phyloP scores from a whole-genome alignment of 2,797 vertebrate genomes.

The Crocidura indochinensis region DNA sequence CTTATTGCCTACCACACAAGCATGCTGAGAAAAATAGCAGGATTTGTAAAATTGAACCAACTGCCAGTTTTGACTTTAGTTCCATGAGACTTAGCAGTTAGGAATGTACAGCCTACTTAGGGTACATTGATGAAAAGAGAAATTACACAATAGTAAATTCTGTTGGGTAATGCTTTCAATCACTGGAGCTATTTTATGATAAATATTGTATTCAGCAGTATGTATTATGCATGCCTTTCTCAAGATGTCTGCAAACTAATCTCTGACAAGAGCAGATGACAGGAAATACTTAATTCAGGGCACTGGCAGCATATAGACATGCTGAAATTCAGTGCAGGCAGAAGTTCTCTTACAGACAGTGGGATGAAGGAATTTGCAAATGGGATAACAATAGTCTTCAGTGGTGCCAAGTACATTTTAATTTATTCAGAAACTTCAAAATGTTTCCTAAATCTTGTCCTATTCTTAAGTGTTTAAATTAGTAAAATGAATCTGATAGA shows the following conservation, averaged over 20 bases:
- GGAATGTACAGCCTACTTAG: background rate
- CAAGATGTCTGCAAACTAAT: constrained; percentile 82
- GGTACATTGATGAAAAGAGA: constrained; percentile 10
- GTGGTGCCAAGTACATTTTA: constrained; percentile 61
- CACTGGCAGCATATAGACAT: constrained; percentile 61
- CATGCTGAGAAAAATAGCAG: background rate
- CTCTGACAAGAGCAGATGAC: constrained; percentile 77
- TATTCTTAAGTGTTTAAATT: constrained; percentile 63
- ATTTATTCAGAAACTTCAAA: constrained; percentile 66
- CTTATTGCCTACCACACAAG: background rate
- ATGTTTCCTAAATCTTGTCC: constrained; percentile 47
- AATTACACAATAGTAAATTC: constrained; percentile 1
- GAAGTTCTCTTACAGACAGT: constrained; percentile 24
- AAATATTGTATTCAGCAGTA: constrained; percentile 78
- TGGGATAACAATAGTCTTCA: constrained; percentile 63
- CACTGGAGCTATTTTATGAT: constrained; percentile 70
- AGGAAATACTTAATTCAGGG: constrained; percentile 76
- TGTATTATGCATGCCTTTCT: constrained; percentile 78
- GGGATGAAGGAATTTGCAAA: constrained; percentile 64
- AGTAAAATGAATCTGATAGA: constrained; percentile 59
- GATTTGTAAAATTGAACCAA: constrained; percentile 12
- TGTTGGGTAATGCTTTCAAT: constrained; percentile 68
- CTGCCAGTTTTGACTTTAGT: constrained; percentile 6
- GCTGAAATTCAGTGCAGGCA: constrained; percentile 52
- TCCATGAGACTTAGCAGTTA: background rate